Conservation (phyloP, 2,797 vertebrate species). For the Trachops cirrhosus region DNA sequence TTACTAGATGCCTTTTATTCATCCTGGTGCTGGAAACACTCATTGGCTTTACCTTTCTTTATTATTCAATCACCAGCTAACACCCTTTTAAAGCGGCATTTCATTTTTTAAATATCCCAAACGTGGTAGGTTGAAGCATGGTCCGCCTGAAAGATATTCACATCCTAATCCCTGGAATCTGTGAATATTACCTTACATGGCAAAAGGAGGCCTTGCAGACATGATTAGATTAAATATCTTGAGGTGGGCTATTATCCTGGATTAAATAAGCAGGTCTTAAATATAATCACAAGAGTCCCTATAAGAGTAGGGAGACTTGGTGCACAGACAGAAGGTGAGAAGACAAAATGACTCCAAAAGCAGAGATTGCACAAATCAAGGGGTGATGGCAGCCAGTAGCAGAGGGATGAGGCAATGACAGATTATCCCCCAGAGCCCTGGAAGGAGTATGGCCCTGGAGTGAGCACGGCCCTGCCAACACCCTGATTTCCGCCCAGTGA, state of each 20-base stretch:
- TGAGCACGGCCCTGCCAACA: not conserved
- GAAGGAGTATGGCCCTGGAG: not conserved
- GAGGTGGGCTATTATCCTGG: not conserved
- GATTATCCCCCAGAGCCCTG: not conserved
- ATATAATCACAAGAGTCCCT: not conserved
- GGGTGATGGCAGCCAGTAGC: not conserved
- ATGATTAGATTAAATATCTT: not conserved
- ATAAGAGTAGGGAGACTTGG: not conserved
- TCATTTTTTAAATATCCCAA: conserved; percentile 6
- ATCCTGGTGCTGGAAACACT: not conserved
- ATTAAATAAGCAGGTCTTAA: not conserved
- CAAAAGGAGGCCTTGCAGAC: not conserved
- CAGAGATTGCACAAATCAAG: not conserved
- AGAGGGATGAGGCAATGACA: not conserved
- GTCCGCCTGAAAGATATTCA: not conserved
- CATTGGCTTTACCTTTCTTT: not conserved
- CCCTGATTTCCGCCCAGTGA: not conserved
- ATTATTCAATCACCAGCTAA: not conserved
- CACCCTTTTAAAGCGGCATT: not conserved
- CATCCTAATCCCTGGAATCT: not conserved
- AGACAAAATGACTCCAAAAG: not conserved
- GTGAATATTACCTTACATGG: not conserved
- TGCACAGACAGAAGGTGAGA: not conserved
- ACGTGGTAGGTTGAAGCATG: not conserved
- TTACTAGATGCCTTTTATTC: not conserved